Conservation (phyloP, 1,140 invertebrate species). For the Cepaea nemoralis region DNA sequence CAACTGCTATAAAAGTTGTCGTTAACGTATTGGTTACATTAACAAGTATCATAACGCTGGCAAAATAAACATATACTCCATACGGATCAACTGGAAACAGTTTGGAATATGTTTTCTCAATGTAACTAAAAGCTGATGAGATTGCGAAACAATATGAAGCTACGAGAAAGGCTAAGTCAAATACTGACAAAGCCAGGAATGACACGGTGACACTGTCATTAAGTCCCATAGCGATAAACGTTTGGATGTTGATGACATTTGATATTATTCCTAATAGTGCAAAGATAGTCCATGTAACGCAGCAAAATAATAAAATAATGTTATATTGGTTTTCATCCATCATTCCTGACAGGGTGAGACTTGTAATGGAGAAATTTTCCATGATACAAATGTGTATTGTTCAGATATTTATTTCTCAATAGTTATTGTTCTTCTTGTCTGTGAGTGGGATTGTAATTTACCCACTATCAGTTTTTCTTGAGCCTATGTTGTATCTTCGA, state of each 20-base stretch:
- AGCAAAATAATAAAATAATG: too few relatives aligned
- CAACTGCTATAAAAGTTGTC: too few relatives aligned
- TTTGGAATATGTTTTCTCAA: not conserved
- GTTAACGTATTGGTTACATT: not conserved
- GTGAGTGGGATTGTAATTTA: too few relatives aligned
- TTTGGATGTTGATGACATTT: slow-evolving; percentile 1
- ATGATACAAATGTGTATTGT: too few relatives aligned
- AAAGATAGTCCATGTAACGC: not conserved
- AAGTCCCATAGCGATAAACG: not conserved
- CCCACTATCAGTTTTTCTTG: too few relatives aligned
- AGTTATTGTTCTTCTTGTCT: too few relatives aligned
- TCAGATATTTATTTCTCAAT: too few relatives aligned
- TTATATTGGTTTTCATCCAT: too few relatives aligned
- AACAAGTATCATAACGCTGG: not conserved
- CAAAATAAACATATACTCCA: not conserved
- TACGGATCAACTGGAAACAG: not conserved
- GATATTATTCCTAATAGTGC: not conserved
- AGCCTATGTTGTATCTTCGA: too few relatives aligned
- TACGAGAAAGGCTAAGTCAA: not conserved
- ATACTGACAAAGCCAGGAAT: not conserved
- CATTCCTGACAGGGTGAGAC: too few relatives aligned
- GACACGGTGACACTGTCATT: too few relatives aligned
- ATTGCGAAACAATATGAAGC: not conserved
- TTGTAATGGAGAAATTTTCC: too few relatives aligned
- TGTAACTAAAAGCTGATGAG: not conserved